A percentile compares a stretch with the other conserved stretches of the same genome.
Conservation (phyloP, 1,140 invertebrate genomes). For the Brachionus asplanchnoidis region DNA sequence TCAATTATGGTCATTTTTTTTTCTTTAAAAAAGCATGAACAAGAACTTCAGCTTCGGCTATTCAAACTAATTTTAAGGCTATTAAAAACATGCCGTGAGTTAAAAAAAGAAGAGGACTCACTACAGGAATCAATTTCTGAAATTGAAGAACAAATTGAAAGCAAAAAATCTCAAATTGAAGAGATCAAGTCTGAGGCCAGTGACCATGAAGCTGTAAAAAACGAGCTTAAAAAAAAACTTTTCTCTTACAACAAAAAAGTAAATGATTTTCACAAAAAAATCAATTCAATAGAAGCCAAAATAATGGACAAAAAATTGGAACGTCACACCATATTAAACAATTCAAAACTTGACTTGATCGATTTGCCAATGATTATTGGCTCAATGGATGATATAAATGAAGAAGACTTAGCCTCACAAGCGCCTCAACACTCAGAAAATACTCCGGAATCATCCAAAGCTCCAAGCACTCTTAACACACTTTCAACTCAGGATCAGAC, state of each 20-base stretch:
- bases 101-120: constrained; percentile 77
- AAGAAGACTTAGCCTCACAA: constrained; percentile 59
- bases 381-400: constrained; percentile 83
- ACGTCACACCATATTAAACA: constrained; percentile 23
- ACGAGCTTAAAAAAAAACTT: no score
- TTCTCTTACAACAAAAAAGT: constrained; percentile 76
- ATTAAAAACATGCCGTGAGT: no score
- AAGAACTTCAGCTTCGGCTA: no score
- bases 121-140: constrained; percentile 54
- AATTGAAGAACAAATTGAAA: constrained; percentile 80
- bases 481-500: constrained; percentile 57
- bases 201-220: constrained; percentile 64
- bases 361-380: constrained; percentile 78
- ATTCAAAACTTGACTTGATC: constrained; percentile 72
- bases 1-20: no score
- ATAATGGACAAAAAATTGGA: constrained; percentile 17
- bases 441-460: constrained; percentile 43
- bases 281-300: constrained; percentile 71
- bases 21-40: no score
- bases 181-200: constrained; percentile 59
- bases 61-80: constrained; percentile 94
- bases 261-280: constrained; percentile 81
- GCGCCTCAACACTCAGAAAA: constrained; percentile 46
- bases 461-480: constrained; percentile 50
- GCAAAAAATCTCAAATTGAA: constrained; percentile 64